phyloP scores from a whole-genome alignment of 2,113 vertebrate genomes.

The Hypanus sabinus region DNA sequence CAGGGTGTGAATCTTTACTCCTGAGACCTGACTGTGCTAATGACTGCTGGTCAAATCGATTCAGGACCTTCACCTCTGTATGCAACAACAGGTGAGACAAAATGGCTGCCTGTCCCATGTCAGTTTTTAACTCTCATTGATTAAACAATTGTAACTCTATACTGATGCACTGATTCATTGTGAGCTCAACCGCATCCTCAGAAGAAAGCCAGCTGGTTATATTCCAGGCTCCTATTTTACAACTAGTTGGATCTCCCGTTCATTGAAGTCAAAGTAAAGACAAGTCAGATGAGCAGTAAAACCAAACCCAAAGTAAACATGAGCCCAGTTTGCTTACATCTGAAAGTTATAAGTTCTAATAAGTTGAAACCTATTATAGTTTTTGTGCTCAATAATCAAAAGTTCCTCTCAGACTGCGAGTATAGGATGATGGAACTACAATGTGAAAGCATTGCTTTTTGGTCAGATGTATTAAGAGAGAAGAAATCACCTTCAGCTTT shows the following conservation, averaged over 20 bases:
- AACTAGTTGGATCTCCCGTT: not conserved
- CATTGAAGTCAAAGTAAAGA: not conserved
- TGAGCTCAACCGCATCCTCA: not conserved
- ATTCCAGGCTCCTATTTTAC: not conserved
- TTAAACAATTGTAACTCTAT: not conserved
- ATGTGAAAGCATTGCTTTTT: not conserved
- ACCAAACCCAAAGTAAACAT: not conserved
- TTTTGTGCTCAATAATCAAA: not conserved
- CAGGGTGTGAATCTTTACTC: not conserved
- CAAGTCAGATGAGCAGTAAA: not conserved
- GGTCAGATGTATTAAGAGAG: not conserved
- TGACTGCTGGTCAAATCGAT: not conserved
- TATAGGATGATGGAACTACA: too few species aligned
- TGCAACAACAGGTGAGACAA: slow-evolving; percentile 23
- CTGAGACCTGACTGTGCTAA: not conserved
- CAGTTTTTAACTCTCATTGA: not conserved
- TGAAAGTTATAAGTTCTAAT: not conserved
- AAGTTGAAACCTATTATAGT: not conserved
- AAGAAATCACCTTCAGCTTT: not conserved
- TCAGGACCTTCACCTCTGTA: not conserved
- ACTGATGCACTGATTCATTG: not conserved
- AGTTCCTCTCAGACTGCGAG: not conserved
- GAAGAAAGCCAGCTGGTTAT: not conserved
- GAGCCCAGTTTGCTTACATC: not conserved
- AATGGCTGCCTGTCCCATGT: not conserved